phyloP scores from a whole-genome alignment of 2,113 vertebrate species.

The Takifugu bimaculatus region DNA sequence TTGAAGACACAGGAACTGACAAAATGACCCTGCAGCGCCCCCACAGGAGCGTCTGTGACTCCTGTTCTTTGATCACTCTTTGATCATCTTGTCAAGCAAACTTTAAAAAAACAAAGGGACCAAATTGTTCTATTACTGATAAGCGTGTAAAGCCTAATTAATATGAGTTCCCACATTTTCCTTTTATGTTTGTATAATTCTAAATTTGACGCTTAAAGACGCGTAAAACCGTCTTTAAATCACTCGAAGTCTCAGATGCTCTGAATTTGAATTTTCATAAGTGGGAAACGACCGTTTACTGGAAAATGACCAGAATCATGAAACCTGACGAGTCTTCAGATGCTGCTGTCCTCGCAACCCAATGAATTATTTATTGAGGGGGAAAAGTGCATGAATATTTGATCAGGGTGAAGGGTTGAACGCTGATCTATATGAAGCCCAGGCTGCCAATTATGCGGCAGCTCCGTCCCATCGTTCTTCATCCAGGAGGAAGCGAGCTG shows the following conservation, averaged over 20 bases:
- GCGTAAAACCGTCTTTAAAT: too few species aligned
- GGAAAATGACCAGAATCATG: not conserved
- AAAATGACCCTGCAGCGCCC: too few species aligned
- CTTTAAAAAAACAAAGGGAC: not conserved
- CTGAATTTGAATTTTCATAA: not conserved
- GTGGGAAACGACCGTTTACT: not conserved
- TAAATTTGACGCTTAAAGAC: too few species aligned
- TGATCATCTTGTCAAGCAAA: not conserved
- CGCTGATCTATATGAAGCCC: conserved; percentile 17
- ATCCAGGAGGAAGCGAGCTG: conserved; percentile 11
- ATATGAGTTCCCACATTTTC: too few species aligned
- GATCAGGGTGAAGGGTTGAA: conserved; percentile 23
- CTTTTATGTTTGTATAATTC: too few species aligned
- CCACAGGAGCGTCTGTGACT: not conserved
- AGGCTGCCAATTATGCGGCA: conserved; percentile 21
- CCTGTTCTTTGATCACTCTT: not conserved
- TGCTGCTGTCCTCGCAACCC: too few species aligned
- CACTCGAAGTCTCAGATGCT: too few species aligned
- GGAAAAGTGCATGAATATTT: conserved; percentile 17
- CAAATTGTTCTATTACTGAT: too few species aligned
- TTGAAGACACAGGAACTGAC: conserved; percentile 4
- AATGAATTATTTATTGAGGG: conserved; percentile 10
- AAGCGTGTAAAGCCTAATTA: too few species aligned
- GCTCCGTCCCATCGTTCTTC: conserved; percentile 23
- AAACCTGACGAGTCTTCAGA: not conserved